Base-by-base conservation (phyloP, 2,113 vertebrate genomes). In the Tinamus guttatus region DNA sequence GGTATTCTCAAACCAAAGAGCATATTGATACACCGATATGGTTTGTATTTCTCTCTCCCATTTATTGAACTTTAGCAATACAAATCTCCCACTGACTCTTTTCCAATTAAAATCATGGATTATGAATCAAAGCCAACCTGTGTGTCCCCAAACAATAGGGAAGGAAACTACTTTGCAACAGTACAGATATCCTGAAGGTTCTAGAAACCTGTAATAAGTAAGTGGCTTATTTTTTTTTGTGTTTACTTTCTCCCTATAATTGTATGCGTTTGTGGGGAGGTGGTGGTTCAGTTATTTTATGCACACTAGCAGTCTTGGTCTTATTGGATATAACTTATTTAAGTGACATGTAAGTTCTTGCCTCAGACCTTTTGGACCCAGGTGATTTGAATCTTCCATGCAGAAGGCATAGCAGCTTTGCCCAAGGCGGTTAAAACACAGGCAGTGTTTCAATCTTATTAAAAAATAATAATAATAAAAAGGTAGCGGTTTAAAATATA, bases 401-500 rank as follows among this genome's bases (percentile, higher is more conserved):
- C 13, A 90, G 62, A 59, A 75, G 41, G 27, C 51, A 27, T 0
- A 68, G 52, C 11, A 76, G 30, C 18, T 73, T 47, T 58, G 67
- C 25, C 8, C 64, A 56, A 85, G 18, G 65, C n/a, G 70, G 70
- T 95, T 95, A 95, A 95, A 95, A 65, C 62, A 41, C 3, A 74
- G 38, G 43, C 65, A 89, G 56, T 32, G 6, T 11, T 89, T 75
- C 47, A 81, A 32, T 81, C 58, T 94, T n/a, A n/a, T n/a, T n/a
- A n/a, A n/a, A n/a, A n/a, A n/a, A n/a, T n/a, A n/a, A n/a, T n/a
- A n/a, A n/a, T n/a, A n/a, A n/a, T n/a, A n/a, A n/a, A 30, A 68
- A 90, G 68, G 32, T 27, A 92, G 65, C 36, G 94, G 73, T 90
- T 90, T 94, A 65, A 94, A 92, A 82, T 77, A 82, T n/a, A 65